These are phyloP conservation scores for Tringa solitaria DNA, from an alignment of 2,113 vertebrate genomes.

Conservation along the genomic window DNA sequence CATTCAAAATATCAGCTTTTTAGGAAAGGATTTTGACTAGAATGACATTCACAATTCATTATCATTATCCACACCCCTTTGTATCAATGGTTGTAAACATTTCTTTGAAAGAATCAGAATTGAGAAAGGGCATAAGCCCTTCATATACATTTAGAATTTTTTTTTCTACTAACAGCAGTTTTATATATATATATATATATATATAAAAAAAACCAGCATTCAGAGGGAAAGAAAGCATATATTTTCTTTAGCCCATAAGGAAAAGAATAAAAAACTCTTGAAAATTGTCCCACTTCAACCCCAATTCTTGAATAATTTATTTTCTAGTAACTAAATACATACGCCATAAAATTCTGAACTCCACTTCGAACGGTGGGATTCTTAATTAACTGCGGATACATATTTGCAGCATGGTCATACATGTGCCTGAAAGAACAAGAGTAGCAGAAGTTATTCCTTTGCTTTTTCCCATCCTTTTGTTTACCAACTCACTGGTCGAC, in stretches of 20 bases:
- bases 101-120: background rate
- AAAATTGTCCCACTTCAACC: background rate
- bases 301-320: background rate
- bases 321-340: constrained; percentile 59
- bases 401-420: constrained; percentile 85
- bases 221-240: background rate
- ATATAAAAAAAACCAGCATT: background rate
- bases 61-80: background rate
- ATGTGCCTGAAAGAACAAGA: constrained; percentile 80
- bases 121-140: background rate
- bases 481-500: background rate
- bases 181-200: too few relatives aligned
- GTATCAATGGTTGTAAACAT: background rate
- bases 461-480: background rate
- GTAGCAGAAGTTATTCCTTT: constrained; percentile 1
- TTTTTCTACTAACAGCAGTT: background rate
- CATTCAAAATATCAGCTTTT: background rate
- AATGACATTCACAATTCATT: background rate
- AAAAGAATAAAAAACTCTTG: background rate
- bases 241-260: background rate
- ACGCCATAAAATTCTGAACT: constrained; percentile 84
- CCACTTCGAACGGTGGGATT: constrained; percentile 52
- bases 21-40: background rate
- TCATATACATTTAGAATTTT: background rate
- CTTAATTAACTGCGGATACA: constrained; percentile 86